phyloP scores from a whole-genome alignment of 1,140 invertebrate species.

The Heliconius hermathena region DNA sequence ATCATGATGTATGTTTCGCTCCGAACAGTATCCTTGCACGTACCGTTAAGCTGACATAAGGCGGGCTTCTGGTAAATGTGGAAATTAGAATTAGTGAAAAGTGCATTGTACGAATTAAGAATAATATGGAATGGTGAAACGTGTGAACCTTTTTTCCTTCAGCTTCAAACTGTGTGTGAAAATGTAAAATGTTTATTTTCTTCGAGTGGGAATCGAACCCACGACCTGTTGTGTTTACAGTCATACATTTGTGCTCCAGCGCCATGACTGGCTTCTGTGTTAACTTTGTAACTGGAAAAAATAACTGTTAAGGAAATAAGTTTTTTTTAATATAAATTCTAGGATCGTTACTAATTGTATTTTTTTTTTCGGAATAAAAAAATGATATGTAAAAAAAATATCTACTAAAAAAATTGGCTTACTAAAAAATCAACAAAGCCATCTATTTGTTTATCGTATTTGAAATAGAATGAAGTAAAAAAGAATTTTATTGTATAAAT shows the following conservation, averaged over 20 bases:
- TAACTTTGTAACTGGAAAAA: no score
- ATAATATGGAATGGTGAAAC: not conserved
- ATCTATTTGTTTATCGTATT: conserved; percentile 8
- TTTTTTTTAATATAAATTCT: no score
- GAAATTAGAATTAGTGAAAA: conserved; percentile 4
- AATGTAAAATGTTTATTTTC: no score
- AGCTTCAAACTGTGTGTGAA: not conserved
- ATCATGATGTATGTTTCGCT: conserved; percentile 37
- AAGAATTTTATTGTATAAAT: not conserved
- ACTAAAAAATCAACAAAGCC: conserved; percentile 5
- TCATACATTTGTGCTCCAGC: no score
- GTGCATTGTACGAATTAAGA: conserved; percentile 1
- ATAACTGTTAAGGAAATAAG: no score
- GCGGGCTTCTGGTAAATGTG: conserved; percentile 2
- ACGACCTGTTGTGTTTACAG: no score
- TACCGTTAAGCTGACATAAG: conserved; percentile 24
- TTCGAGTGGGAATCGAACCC: no score
- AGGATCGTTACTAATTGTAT: no score
- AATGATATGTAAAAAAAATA: not conserved
- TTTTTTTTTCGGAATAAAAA: not conserved
- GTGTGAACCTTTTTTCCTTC: not conserved
- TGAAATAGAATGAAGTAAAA: not conserved
- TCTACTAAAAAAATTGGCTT: not conserved
- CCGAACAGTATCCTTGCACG: conserved; percentile 25
- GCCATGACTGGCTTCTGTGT: no score